Conservation (phyloP, 2,113 vertebrate species). For the Xiphias gladius region DNA sequence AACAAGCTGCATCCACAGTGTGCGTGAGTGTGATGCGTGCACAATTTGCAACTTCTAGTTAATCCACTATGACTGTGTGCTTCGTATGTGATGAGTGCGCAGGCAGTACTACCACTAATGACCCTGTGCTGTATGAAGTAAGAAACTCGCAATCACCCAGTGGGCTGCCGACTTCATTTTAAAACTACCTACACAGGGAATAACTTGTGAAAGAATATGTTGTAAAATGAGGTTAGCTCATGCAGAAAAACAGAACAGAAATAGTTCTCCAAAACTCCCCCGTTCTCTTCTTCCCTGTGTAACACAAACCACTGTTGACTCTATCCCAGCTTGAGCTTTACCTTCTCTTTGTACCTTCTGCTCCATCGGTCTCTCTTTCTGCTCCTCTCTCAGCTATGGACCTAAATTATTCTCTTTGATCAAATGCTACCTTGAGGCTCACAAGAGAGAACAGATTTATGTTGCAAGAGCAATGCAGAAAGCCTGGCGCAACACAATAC, state of each 20-base stretch:
- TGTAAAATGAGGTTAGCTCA: slow-evolving; percentile 27
- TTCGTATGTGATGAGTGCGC: slow-evolving; percentile 8
- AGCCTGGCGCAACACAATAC: slow-evolving; percentile 29
- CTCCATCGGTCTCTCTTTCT: slow-evolving; percentile 49
- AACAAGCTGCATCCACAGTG: neutral
- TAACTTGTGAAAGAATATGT: slow-evolving; percentile 17
- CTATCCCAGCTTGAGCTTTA: slow-evolving; percentile 56
- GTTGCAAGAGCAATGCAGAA: slow-evolving; percentile 40
- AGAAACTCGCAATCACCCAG: slow-evolving; percentile 1
- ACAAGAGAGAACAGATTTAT: slow-evolving; percentile 42
- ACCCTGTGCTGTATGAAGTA: slow-evolving; percentile 8
- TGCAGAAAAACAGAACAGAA: slow-evolving; percentile 16
- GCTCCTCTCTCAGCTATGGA: slow-evolving; percentile 53
- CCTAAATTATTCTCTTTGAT: slow-evolving; percentile 86
- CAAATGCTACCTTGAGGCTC: slow-evolving; percentile 58
- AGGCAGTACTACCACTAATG: neutral
- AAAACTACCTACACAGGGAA: neutral
- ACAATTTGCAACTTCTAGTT: slow-evolving; percentile 19
- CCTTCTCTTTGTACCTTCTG: slow-evolving; percentile 72
- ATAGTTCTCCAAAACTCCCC: slow-evolving; percentile 2
- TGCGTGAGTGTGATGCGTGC: slow-evolving; percentile 7
- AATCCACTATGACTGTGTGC: slow-evolving; percentile 9
- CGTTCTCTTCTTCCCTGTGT: neutral
- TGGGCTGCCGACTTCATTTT: neutral
- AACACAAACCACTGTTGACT: slow-evolving; percentile 61